phyloP scores from a whole-genome alignment of 2,797 vertebrate species.

The Uromys caudimaculatus region DNA sequence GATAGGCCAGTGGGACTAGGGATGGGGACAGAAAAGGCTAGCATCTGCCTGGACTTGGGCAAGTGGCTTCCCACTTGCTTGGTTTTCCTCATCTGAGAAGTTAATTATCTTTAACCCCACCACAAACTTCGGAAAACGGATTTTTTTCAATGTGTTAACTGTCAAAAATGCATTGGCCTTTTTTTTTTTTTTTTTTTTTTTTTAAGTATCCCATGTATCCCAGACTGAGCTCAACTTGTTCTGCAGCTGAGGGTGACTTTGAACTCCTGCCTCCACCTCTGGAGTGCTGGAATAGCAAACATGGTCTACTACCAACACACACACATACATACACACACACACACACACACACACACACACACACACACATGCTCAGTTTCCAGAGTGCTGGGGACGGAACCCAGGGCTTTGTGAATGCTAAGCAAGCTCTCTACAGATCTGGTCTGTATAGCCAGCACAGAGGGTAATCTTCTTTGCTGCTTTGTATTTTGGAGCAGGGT shows the following conservation, averaged over 20 bases:
- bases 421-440: not conserved
- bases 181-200: not conserved
- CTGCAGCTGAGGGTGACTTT: not conserved
- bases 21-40: not conserved
- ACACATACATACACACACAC: too few species aligned
- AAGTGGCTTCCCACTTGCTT: slow-evolving; percentile 33
- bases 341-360: too few species aligned
- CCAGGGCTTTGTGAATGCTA: not conserved
- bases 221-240: not conserved
- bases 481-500: not conserved
- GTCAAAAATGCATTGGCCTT: not conserved
- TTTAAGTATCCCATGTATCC: not conserved
- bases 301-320: not conserved
- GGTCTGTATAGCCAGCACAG: too few species aligned
- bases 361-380: not conserved
- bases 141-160: not conserved
- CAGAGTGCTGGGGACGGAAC: not conserved
- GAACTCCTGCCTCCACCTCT: not conserved
- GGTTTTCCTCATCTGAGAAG: not conserved
- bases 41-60: not conserved
- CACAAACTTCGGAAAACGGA: not conserved
- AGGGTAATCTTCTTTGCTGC: not conserved
- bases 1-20: not conserved
- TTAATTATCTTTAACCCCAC: not conserved
- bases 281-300: not conserved